phyloP scores from a whole-genome alignment of 1,140 invertebrate genomes.

The Pinna nobilis region DNA sequence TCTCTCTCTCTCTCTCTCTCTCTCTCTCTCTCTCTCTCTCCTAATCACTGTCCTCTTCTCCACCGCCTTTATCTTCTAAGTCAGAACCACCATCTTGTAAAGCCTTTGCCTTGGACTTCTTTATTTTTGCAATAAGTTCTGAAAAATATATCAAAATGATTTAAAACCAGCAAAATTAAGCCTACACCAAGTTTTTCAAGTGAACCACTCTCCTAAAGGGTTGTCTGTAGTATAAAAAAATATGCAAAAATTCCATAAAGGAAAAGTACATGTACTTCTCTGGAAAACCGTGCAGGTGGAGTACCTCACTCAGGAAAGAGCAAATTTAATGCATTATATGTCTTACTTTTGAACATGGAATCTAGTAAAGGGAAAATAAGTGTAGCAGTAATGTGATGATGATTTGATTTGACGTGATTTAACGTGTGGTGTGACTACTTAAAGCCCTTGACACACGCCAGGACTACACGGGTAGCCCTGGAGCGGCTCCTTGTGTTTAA shows the following conservation, averaged over 20 bases:
- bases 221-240: not conserved
- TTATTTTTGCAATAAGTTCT: conserved; percentile 57
- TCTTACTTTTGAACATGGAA: too few species aligned
- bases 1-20: not conserved
- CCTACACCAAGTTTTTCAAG: not conserved
- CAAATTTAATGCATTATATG: too few species aligned
- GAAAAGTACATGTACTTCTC: too few species aligned
- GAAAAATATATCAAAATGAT: conserved; percentile 28
- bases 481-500: too few species aligned
- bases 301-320: too few species aligned
- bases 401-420: too few species aligned
- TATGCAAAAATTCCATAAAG: not conserved
- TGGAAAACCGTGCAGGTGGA: too few species aligned
- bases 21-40: not conserved
- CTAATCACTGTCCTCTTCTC: conserved; percentile 13
- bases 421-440: too few species aligned
- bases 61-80: not conserved
- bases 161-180: not conserved
- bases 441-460: too few species aligned
- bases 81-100: conserved; percentile 15
- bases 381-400: too few species aligned
- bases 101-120: conserved; percentile 46
- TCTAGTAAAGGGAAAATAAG: too few species aligned
- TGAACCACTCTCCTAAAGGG: not conserved
- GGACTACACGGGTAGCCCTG: too few species aligned